A percentile compares a stretch with the other conserved stretches of the same genome.
phyloP scores from a whole-genome alignment of 2,888 invertebrate genomes.

The Heterodera filipjevi region DNA sequence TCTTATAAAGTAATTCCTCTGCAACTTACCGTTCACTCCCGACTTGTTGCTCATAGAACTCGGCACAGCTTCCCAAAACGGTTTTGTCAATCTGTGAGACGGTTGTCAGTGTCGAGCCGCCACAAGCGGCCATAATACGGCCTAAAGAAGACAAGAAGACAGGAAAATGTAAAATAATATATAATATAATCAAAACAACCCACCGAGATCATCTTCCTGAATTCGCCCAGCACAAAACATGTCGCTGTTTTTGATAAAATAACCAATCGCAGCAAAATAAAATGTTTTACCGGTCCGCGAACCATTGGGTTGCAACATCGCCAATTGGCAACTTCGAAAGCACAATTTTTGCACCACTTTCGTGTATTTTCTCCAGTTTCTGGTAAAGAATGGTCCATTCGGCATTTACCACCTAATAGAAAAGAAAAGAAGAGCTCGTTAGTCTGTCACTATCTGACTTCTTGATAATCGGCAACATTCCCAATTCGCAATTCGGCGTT shows the following conservation, averaged over 20 bases:
- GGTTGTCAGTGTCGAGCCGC: slow-evolving; percentile 92
- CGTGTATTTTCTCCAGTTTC: slow-evolving; percentile 86
- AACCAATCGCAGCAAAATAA: slow-evolving; percentile 10
- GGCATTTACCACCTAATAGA: slow-evolving; percentile 95
- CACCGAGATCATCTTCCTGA: slow-evolving; percentile 86
- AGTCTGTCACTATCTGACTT: slow-evolving; percentile 69
- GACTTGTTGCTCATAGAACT: slow-evolving; percentile 90
- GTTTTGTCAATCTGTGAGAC: slow-evolving; percentile 80
- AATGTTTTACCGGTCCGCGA: slow-evolving; percentile 85
- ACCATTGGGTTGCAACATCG: slow-evolving; percentile 99
- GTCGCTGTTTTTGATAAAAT: slow-evolving; percentile 69
- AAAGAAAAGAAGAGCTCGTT: slow-evolving; percentile 73
- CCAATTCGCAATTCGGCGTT: slow-evolving; percentile 96
- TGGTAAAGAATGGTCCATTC: slow-evolving; percentile 97
- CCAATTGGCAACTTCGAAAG: slow-evolving; percentile 96
- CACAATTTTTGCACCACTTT: slow-evolving; percentile 92
- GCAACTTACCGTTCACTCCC: slow-evolving; percentile 77
- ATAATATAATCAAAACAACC: slow-evolving; percentile 70
- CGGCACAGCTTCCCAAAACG: slow-evolving; percentile 81
- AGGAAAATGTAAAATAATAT: slow-evolving; percentile 67
- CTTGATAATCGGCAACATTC: slow-evolving; percentile 75
- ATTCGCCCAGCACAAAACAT: slow-evolving; percentile 99
- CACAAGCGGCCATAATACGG: slow-evolving; percentile 90
- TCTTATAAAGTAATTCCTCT: not conserved
- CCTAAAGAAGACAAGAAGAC: slow-evolving; percentile 69